Evolutionary conservation across 1,140 invertebrate species (phyloP).

Genomic region (Pissodes strobi): DNA sequence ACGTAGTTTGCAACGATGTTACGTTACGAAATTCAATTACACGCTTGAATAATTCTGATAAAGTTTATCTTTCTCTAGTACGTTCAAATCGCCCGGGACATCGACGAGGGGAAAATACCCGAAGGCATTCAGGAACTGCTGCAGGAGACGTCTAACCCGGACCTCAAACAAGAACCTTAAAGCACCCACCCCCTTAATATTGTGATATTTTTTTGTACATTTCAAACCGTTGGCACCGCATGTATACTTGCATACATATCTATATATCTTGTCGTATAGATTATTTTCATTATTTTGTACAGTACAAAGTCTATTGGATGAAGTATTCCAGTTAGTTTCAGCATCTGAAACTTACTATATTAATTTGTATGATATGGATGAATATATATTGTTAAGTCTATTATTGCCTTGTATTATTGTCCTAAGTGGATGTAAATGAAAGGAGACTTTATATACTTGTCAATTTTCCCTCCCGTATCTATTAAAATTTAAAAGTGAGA

Average conservation of each 20-base stretch:
- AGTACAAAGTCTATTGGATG: too few species aligned
- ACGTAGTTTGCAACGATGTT: too few species aligned
- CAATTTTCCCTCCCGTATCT: too few species aligned
- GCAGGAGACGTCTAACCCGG: conserved; percentile 65
- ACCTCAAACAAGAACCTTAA: conserved; percentile 59
- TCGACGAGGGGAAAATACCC: conserved; percentile 77
- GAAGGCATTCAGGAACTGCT: conserved; percentile 76
- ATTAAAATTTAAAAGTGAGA: too few species aligned
- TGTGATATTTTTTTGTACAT: conserved; percentile 20
- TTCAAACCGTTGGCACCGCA: not conserved
- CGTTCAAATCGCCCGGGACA: conserved; percentile 76
- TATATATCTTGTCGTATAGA: not conserved
- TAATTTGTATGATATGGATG: not conserved
- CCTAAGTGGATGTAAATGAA: too few species aligned
- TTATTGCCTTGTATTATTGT: too few species aligned
- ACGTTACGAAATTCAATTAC: too few species aligned
- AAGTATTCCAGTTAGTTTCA: not conserved
- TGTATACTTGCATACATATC: not conserved
- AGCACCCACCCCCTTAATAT: not conserved
- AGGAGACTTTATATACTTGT: too few species aligned
- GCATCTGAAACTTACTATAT: not conserved
- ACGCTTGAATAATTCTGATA: too few species aligned
- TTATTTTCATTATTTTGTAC: too few species aligned
- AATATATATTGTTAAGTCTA: conserved; percentile 12
- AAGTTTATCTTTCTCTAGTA: too few species aligned